These are phyloP conservation scores for Sarcophaga variegata DNA, from an alignment of 2,888 invertebrate genomes.

Conservation along the genomic window DNA sequence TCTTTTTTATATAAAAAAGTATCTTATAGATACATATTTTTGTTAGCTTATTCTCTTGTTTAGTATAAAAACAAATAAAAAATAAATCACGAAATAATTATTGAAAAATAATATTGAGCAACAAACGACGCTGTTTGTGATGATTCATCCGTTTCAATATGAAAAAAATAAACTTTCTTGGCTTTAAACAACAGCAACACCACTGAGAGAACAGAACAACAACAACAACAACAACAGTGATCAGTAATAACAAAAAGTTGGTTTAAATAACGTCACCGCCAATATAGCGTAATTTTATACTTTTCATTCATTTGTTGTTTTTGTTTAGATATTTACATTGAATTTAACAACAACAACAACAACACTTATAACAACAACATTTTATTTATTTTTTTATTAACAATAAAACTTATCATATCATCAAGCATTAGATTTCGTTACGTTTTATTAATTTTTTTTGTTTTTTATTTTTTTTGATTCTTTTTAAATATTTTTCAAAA, in stretches of 20 bases:
- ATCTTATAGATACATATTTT: conserved; percentile 21
- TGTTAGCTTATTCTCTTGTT: not conserved
- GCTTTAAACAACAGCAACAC: conserved; percentile 38
- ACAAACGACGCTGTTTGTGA: conserved; percentile 1
- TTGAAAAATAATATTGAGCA: conserved; percentile 41
- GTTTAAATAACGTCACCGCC: conserved; percentile 59
- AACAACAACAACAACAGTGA: conserved; percentile 20
- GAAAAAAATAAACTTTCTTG: conserved; percentile 34
- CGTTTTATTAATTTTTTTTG: not conserved
- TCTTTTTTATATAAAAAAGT: not conserved
- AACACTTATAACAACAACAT: conserved; percentile 5
- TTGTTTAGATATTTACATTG: conserved; percentile 15
- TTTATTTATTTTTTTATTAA: conserved; percentile 26
- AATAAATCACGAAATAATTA: conserved; percentile 23
- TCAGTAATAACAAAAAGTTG: conserved; percentile 33
- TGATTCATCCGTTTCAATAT: conserved; percentile 55
- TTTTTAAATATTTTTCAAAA: too few relatives aligned
- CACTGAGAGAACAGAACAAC: not conserved
- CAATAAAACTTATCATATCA: conserved; percentile 38
- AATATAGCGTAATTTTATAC: not conserved
- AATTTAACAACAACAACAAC: conserved; percentile 33
- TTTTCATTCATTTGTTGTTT: conserved; percentile 14
- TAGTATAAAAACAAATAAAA: conserved; percentile 25
- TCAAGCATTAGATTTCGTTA: not conserved
- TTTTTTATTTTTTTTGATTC: not conserved